phyloP scores from a whole-genome alignment of 2,888 invertebrate species.

The Tetanocera ferruginea region DNA sequence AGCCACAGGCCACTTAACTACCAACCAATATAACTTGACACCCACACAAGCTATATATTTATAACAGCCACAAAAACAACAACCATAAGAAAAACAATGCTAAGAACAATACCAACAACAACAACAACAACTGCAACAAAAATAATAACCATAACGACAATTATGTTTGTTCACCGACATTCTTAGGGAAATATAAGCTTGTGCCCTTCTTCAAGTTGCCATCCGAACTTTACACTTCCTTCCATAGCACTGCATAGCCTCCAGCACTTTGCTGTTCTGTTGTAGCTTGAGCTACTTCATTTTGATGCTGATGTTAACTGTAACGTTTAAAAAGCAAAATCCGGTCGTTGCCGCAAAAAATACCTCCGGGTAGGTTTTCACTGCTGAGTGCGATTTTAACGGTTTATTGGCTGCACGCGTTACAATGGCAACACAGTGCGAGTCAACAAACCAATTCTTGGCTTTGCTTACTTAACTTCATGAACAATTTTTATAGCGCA shows the following conservation, averaged over 20 bases:
- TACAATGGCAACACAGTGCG: slow-evolving; percentile 54
- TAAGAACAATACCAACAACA: not conserved
- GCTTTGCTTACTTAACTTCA: slow-evolving; percentile 5
- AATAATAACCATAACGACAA: slow-evolving; percentile 13
- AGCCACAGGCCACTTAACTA: no score
- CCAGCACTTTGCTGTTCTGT: not conserved
- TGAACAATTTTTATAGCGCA: slow-evolving; percentile 7
- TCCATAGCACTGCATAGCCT: not conserved
- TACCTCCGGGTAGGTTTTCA: not conserved
- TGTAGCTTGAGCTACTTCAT: not conserved
- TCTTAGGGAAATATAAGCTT: not conserved
- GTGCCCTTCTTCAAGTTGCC: not conserved
- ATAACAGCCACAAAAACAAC: not conserved
- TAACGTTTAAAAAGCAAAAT: not conserved
- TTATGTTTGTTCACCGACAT: slow-evolving; percentile 15
- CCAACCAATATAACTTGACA: no score
- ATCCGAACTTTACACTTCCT: not conserved
- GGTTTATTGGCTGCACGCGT: slow-evolving; percentile 64
- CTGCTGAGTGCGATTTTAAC: slow-evolving; percentile 57
- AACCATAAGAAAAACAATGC: not conserved
- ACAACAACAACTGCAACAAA: not conserved
- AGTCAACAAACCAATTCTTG: slow-evolving; percentile 26
- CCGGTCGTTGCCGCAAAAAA: not conserved
- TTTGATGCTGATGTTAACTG: not conserved
- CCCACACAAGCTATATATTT: not conserved